Base-by-base conservation (phyloP, 2,113 vertebrate species). In the Dasyprocta punctata region DNA sequence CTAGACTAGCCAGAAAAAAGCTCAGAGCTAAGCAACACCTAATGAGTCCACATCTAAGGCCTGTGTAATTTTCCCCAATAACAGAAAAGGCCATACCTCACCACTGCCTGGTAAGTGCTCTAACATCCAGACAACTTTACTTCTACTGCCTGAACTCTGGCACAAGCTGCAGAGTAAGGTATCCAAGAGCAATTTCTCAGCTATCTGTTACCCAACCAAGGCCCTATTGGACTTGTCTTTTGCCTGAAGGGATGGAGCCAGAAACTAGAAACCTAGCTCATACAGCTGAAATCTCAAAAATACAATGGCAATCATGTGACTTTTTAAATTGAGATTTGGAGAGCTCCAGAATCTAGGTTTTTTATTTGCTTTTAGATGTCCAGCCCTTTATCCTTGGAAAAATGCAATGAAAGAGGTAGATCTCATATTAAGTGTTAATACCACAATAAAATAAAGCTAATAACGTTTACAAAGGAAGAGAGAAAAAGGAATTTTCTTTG, bases 101-200 rank as follows among this genome's bases (percentile, higher is more conserved):
- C 5, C 30, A 6, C 0, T 36, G 16, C 52, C 86, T 52, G 28
- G 41, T 47, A 47, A n/a, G 8, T 24, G 8, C 30, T 24, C 12
- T 20, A 38, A 38, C 28, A 9, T 61, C 38, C 33, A 75, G 24
- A 44, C 13, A 16, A 10, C 60, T 30, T 41, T 3, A 5, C 36
- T 69, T 52, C 9, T 24, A 52, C 33, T 0, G 4, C 75, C 17
- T 33, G 3, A 4, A 6, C 52, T 47, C 54, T 30, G 7, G 0
- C 7, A 71, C 61, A 3, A 38, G 26, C n/a, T 19, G 13, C 2
- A 49, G 17, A 88, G 33, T 0, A 0, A 2, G 6, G 3, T 52
- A 22, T 41, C 16, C 19, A 87, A 56, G 13, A 71, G 28, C 6
- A 28, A 30, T 19, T 63, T 20, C 63, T 47, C 5, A 65, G 8